Percentiles rank a stretch among this genome's conserved stretches.
phyloP scores from a whole-genome alignment of 2,888 invertebrate species.

The Apotomis capreana region DNA sequence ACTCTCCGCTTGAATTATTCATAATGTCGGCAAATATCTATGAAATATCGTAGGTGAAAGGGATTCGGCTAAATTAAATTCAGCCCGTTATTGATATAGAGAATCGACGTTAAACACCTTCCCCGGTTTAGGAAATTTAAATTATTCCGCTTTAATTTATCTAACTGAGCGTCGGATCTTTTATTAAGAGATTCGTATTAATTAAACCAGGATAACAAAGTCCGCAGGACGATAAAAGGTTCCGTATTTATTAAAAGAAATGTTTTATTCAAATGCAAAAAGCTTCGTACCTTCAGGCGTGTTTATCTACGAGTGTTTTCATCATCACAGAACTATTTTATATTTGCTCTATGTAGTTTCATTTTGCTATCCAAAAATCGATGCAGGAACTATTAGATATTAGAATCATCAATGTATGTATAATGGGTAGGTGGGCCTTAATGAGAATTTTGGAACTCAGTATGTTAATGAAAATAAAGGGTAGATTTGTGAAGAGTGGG shows the following conservation, averaged over 20 bases:
- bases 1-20: conserved; percentile 74
- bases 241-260: conserved; percentile 21
- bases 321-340: background rate
- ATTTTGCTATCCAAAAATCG: background rate
- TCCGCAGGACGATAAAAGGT: conserved; percentile 24
- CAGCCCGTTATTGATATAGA: conserved; percentile 42
- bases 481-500: conserved; percentile 56
- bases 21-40: conserved; percentile 71
- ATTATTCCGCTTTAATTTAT: conserved; percentile 37
- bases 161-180: conserved; percentile 36
- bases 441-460: conserved; percentile 60
- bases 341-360: background rate
- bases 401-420: background rate
- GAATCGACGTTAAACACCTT: conserved; percentile 45
- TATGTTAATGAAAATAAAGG: conserved; percentile 64
- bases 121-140: conserved; percentile 37
- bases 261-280: conserved; percentile 22
- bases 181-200: conserved; percentile 38
- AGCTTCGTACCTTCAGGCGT: background rate
- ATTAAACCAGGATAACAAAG: conserved; percentile 32
- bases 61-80: conserved; percentile 41
- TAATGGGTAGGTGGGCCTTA: conserved; percentile 47
- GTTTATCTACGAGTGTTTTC: background rate
- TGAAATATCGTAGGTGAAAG: conserved; percentile 64
- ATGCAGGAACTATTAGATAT: background rate